phyloP scores from a whole-genome alignment of 2,888 invertebrate species.

The Diachrysia chrysitis region DNA sequence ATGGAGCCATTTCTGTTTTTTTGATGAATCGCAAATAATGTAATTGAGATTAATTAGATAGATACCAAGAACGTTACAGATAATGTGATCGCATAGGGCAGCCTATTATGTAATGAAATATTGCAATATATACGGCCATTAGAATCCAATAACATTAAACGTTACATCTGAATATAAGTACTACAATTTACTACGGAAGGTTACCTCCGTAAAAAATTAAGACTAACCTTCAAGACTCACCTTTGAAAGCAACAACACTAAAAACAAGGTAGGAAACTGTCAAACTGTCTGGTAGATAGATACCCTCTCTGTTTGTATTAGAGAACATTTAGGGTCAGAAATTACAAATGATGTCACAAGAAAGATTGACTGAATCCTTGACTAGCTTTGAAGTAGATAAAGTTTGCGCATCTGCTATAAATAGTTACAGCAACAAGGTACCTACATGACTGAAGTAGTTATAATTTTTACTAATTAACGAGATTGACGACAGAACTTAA shows the following conservation, averaged over 20 bases:
- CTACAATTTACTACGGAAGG: conserved; percentile 19
- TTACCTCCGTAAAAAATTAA: conserved; percentile 23
- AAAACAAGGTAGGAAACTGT: conserved; percentile 53
- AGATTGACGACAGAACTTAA: not conserved
- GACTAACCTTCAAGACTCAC: too few species aligned
- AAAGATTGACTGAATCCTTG: not conserved
- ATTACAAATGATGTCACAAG: not conserved
- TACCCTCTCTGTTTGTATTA: not conserved
- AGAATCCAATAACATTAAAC: not conserved
- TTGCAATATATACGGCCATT: not conserved
- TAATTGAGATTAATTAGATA: conserved; percentile 48
- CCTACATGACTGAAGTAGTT: too few species aligned
- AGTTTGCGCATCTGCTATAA: too few species aligned
- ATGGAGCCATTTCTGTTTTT: conserved; percentile 17
- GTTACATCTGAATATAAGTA: not conserved
- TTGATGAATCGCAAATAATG: conserved; percentile 30
- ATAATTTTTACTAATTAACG: too few species aligned
- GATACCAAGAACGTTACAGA: conserved; percentile 27
- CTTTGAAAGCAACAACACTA: conserved; percentile 44
- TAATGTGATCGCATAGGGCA: conserved; percentile 26
- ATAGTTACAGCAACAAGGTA: too few species aligned
- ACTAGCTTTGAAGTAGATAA: too few species aligned
- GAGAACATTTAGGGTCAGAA: not conserved
- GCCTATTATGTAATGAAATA: not conserved
- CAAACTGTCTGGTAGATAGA: conserved; percentile 39